Percentiles rank a stretch among this genome's conserved stretches.
phyloP scores from a whole-genome alignment of 2,888 invertebrate species.

The Phymatocera aterrima region DNA sequence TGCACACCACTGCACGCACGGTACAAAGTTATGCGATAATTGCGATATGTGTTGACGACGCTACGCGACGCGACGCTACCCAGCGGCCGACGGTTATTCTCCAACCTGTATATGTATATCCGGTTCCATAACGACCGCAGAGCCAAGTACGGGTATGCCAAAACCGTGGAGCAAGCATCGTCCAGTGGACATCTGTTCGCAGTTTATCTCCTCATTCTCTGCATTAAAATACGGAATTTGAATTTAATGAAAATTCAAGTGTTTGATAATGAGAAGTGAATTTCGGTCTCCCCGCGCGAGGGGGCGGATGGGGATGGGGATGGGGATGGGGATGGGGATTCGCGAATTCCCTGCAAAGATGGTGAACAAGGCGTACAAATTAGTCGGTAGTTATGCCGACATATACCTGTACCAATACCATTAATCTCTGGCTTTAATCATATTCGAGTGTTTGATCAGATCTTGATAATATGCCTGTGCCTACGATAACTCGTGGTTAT shows the following conservation, averaged over 20 bases:
- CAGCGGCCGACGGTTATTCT: constrained; percentile 1
- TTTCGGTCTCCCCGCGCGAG: no score
- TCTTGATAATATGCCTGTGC: no score
- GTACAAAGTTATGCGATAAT: constrained; percentile 10
- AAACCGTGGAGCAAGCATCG: background rate
- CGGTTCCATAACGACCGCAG: background rate
- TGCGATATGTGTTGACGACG: background rate
- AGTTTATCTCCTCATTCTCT: background rate
- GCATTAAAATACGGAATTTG: background rate
- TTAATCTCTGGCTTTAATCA: no score
- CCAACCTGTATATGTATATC: constrained; percentile 17
- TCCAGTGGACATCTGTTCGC: background rate
- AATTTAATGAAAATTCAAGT: background rate
- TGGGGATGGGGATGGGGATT: background rate
- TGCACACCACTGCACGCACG: background rate
- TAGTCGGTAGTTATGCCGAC: no score
- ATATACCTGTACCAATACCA: no score
- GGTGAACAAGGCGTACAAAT: background rate
- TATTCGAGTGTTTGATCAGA: constrained; percentile 28
- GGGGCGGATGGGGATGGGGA: no score
- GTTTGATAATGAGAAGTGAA: constrained; percentile 22
- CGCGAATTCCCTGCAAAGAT: no score
- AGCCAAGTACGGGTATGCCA: background rate
- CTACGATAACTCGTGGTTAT: no score
- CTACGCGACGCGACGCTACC: no score